phyloP scores from a whole-genome alignment of 2,113 vertebrate genomes.

The Miniopterus natalensis region DNA sequence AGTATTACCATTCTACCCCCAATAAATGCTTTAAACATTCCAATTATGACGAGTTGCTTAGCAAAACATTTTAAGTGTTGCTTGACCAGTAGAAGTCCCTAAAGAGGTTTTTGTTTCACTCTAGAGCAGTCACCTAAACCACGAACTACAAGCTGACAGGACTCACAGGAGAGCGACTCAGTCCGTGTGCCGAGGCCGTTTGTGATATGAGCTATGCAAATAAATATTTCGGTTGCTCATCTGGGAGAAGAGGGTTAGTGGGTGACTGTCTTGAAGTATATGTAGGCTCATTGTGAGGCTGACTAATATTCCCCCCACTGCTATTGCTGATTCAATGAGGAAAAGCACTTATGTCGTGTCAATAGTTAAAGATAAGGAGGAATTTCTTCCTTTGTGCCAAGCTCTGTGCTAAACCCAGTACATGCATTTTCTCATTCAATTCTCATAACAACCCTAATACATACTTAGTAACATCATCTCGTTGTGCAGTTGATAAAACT shows the following conservation, averaged over 20 bases:
- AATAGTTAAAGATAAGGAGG: conserved; percentile 43
- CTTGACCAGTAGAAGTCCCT: conserved; percentile 20
- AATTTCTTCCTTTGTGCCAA: conserved; percentile 7
- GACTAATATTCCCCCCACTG: background rate
- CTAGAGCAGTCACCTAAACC: conserved; percentile 31
- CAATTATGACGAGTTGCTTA: background rate
- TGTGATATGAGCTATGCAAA: conserved; percentile 70
- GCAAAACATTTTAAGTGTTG: conserved; percentile 37
- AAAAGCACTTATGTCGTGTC: conserved; percentile 34
- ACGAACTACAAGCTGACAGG: conserved; percentile 54
- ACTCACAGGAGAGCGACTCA: conserved; percentile 49
- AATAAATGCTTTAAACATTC: conserved; percentile 19
- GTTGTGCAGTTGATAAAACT: conserved; percentile 13
- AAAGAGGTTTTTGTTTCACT: conserved; percentile 46
- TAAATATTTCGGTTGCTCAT: conserved; percentile 74
- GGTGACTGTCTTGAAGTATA: conserved; percentile 60
- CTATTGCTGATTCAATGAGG: conserved; percentile 43
- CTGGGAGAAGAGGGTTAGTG: conserved; percentile 69
- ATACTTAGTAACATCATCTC: background rate
- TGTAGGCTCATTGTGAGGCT: conserved; percentile 32
- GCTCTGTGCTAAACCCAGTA: background rate
- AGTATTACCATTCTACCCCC: background rate
- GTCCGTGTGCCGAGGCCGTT: conserved; percentile 41
- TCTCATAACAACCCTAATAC: background rate
- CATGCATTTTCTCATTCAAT: background rate